Base-by-base conservation (phyloP, 2,888 invertebrate species). In the Lithophane socia region DNA sequence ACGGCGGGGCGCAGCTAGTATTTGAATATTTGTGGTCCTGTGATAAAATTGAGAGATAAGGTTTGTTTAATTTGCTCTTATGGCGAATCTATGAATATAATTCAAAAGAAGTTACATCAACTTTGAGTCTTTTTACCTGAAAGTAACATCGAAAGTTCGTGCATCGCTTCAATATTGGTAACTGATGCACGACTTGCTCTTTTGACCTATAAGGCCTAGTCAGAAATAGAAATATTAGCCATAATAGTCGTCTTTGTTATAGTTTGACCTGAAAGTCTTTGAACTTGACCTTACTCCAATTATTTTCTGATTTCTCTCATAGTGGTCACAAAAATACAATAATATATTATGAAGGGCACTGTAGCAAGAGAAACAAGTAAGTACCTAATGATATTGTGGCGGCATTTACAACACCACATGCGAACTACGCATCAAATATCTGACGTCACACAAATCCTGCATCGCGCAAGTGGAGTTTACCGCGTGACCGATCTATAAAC, bases 251-350 rank as follows among this genome's bases (percentile, higher is more conserved):
- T 16, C 49, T 49, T 49, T 49, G 7, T 18, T 18, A 49, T 49
- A 16, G 5, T 49, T 37, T 49, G 13, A 49, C 49, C 49, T 47
- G 16, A 49, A 4, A 37, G 37, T 60, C 65, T 78, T 21, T 58
- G 65, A n/a, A 16, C 63, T 71, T 66, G 10, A 42, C 12, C 1
- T 54, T 24, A 4, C 16, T 78, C 21, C 42, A 66, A 67, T 72
- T 72, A 66, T 79, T 61, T 61, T 78, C 44, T 21, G 72, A 61
- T 79, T 79, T 72, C 61, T 56, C 79, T 67, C 47, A n/a, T 13
- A 18, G 44, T 47, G 4, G 37, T 37, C 49, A 56, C 12, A 56
- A 24, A 56, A 56, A 56, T n/a, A n/a, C 13, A 29, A 29, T 29
- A 29, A 29, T n/a, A 18, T 52, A 52, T 18, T 52, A 52, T 12